Evolutionary conservation across 2,888 invertebrate genomes (phyloP), one percentile per base, ranked within the genome.

Genomic region (Belgica antarctica): DNA sequence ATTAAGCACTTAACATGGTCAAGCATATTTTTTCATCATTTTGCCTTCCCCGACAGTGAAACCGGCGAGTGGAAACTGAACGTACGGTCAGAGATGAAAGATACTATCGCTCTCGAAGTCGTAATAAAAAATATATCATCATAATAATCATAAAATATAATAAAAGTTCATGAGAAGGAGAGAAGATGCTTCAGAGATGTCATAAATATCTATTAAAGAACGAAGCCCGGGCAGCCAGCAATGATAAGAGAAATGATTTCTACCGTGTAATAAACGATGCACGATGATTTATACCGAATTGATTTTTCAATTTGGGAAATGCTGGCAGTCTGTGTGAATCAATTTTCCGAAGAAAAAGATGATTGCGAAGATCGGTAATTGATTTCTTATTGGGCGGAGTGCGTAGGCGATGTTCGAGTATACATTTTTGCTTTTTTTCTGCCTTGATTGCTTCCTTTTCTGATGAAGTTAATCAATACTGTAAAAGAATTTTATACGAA

Each of bases 41-140:
- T 7, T n/a, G 52, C 22, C 52, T 22, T 52, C 61, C n/a, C 12
- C 61, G n/a, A 28, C 12, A 57, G n/a, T n/a, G 17, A 22, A 57
- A 24, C 57, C 25, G 12, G 7, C 25, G 25, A 57, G 24, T 17
- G 57, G 22, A 12, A 19, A 15, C n/a, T 15, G 61, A 27, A n/a
- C 28, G 28, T 62, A 62, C 10, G 36, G 36, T 34, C 19, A 12
- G 57, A 68, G 28, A 22, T 28, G 31, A 68, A 57, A 68, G 57
- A 68, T 65, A 52, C 52, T 28, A 68, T 52, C 68, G n/a, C 52
- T 52, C 52, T 31, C 52, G 17, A 41, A 47, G 52, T 41, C 41
- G 61, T 61, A 70, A 70, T 70, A 70, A 70, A 70, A 70, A 70
- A 70, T 70, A 70, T 70, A 70, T 70, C 70, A 70, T 70, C 70